A percentile compares a stretch with the other conserved stretches of the same genome.
Conservation (phyloP, 2,797 vertebrate species). For the Pelodytes ibericus region DNA sequence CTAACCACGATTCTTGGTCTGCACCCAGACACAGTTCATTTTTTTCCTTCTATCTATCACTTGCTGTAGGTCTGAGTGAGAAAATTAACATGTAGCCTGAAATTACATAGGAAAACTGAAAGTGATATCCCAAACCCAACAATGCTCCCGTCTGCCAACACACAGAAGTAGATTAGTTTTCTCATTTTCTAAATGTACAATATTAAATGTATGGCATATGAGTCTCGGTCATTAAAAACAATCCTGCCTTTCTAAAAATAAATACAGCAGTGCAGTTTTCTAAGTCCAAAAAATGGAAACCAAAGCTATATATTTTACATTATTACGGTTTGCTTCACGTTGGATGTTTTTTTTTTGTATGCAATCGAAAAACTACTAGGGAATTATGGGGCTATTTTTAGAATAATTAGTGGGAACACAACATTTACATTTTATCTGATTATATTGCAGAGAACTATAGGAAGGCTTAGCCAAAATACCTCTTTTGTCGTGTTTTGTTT, state of each 20-base stretch:
- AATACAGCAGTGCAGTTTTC: neutral
- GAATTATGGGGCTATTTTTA: too few species aligned
- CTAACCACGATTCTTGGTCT: neutral
- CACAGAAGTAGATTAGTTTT: slow-evolving; percentile 42
- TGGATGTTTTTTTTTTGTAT: too few species aligned
- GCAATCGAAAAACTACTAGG: too few species aligned
- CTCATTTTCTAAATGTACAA: slow-evolving; percentile 23
- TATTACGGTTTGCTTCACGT: too few species aligned
- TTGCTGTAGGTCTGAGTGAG: slow-evolving; percentile 9
- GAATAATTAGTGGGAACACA: too few species aligned
- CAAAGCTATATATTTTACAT: neutral
- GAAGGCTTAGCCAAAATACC: too few species aligned
- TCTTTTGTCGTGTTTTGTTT: too few species aligned
- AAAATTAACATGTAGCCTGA: slow-evolving; percentile 10
- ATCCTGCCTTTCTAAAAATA: neutral
- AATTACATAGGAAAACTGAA: neutral
- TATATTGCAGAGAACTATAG: too few species aligned
- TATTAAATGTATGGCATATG: slow-evolving; percentile 36
- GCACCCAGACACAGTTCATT: neutral
- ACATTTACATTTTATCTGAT: too few species aligned
- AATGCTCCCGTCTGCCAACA: slow-evolving; percentile 47
- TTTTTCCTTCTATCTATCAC: neutral
- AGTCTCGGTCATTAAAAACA: slow-evolving; percentile 5
- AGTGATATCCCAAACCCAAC: slow-evolving; percentile 8
- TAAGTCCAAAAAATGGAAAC: neutral